Evolutionary conservation across 2,888 invertebrate species (phyloP).

Genomic region (Peribatodes rhomboidaria): DNA sequence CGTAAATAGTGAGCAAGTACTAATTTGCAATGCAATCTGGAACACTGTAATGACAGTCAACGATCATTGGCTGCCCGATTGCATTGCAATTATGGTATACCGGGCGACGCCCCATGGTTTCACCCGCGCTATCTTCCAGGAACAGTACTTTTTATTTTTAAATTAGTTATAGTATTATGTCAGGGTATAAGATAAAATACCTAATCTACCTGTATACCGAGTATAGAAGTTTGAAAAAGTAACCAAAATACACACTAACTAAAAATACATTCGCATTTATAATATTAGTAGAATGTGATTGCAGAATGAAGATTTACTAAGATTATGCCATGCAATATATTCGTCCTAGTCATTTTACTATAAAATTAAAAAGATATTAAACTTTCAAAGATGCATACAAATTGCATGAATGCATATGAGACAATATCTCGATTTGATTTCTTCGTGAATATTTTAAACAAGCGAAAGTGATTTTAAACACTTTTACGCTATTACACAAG

Average conservation of each 20-base stretch:
- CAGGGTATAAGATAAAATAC: no score
- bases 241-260: no score
- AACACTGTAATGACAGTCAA: slow-evolving; percentile 21
- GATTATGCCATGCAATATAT: slow-evolving; percentile 12
- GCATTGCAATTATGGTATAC: slow-evolving; percentile 21
- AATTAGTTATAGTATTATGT: no score
- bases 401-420: not conserved
- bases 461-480: no score
- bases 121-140: no score
- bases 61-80: slow-evolving; percentile 12
- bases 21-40: slow-evolving; percentile 7
- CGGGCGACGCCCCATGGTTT: no score
- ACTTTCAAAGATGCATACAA: not conserved
- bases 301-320: not conserved
- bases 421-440: not conserved
- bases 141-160: no score
- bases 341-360: slow-evolving; percentile 1
- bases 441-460: not conserved
- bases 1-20: slow-evolving; percentile 2
- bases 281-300: no score
- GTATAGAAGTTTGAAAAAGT: no score
- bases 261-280: no score
- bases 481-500: not conserved
- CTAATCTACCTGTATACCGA: no score
- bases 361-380: not conserved